phyloP scores from a whole-genome alignment of 2,797 vertebrate species.

The Sebastes goodei region DNA sequence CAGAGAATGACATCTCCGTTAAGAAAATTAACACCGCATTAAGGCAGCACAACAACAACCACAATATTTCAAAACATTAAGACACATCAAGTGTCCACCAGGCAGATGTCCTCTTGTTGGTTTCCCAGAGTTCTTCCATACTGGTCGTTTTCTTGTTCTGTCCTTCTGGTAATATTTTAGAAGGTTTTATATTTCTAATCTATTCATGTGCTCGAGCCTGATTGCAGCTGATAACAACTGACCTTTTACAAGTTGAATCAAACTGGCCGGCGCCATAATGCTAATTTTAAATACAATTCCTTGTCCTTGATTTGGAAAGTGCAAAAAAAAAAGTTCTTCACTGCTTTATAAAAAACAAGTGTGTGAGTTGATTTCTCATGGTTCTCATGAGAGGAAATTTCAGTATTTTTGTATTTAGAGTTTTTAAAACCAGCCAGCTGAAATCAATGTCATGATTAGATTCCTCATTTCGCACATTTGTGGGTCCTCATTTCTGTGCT shows the following conservation, averaged over 20 bases:
- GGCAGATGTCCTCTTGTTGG: neutral
- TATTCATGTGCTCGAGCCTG: neutral
- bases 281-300: neutral
- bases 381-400: neutral
- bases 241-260: conserved; percentile 3
- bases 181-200: neutral
- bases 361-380: neutral
- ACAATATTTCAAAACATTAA: too few species aligned
- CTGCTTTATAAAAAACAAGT: neutral
- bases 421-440: neutral
- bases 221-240: conserved; percentile 8
- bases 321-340: neutral
- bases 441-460: neutral
- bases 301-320: neutral
- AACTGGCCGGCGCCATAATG: neutral
- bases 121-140: neutral
- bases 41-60: too few species aligned
- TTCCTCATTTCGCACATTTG: neutral
- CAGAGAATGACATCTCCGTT: neutral
- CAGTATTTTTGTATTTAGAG: neutral
- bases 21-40: too few species aligned
- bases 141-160: neutral
- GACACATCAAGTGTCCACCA: too few species aligned
- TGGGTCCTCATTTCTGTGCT: neutral
- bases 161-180: neutral